These are phyloP conservation scores for Atlantisia rogersi DNA, from an alignment of 2,113 vertebrate genomes.

Conservation along the genomic window DNA sequence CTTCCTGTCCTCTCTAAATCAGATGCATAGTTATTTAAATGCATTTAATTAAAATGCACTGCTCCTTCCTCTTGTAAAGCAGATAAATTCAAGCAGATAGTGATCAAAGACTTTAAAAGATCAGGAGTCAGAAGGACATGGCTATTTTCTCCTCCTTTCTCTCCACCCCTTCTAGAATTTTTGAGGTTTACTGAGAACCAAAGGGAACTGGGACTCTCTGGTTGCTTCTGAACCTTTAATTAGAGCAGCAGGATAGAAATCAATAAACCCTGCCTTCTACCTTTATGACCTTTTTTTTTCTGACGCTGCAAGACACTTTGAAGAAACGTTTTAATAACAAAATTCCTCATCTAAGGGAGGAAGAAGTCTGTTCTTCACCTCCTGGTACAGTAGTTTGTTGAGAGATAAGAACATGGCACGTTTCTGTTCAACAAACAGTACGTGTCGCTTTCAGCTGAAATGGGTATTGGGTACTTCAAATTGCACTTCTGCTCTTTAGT, in stretches of 20 bases:
- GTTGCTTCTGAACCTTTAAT: constrained; percentile 65
- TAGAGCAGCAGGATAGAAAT: constrained; percentile 59
- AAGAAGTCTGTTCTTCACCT: neutral
- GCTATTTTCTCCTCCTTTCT: constrained; percentile 36
- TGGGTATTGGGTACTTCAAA: neutral
- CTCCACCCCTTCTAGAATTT: constrained; percentile 17
- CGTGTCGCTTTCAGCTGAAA: neutral
- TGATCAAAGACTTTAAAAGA: constrained; percentile 57
- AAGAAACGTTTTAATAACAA: constrained; percentile 28
- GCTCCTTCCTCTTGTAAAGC: constrained; percentile 10
- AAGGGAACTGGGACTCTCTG: neutral
- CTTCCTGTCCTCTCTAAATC: neutral
- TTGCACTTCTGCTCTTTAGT: neutral
- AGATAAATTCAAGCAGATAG: neutral
- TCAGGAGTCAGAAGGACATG: constrained; percentile 28
- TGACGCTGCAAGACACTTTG: neutral
- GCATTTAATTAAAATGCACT: neutral
- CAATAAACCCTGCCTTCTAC: constrained; percentile 55
- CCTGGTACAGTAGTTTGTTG: neutral
- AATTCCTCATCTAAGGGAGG: neutral
- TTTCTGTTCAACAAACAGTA: neutral
- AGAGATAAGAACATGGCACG: neutral
- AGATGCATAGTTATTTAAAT: neutral
- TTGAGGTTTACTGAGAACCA: constrained; percentile 46
- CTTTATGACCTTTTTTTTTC: constrained; percentile 45